Percentiles rank a stretch among this genome's conserved stretches.
Evolutionary conservation across 2,888 invertebrate species (phyloP).

Genomic region (Eristalis intricaria): DNA sequence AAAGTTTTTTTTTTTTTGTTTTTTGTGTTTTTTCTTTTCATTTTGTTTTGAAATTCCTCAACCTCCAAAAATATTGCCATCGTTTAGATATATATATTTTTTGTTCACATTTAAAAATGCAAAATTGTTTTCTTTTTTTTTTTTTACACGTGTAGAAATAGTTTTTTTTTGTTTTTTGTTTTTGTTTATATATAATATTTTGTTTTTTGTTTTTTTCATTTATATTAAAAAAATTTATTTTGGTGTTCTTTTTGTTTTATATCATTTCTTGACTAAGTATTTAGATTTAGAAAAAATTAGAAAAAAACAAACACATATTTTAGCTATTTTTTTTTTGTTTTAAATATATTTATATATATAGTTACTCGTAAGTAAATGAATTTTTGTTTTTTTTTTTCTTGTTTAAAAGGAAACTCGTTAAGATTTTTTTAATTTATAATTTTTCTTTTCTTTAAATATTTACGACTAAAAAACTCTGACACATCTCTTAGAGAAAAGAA

Average conservation of each 20-base stretch:
- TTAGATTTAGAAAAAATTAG: conserved; percentile 60
- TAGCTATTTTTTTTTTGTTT: conserved; percentile 48
- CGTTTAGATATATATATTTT: conserved; percentile 73
- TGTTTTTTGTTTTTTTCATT: conserved; percentile 30
- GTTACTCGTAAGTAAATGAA: conserved; percentile 16
- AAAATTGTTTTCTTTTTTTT: conserved; percentile 38
- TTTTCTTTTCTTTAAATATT: conserved; percentile 3
- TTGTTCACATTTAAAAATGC: conserved; percentile 63
- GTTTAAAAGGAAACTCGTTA: conserved; percentile 57
- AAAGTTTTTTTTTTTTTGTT: conserved; percentile 51
- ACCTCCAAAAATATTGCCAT: conserved; percentile 78
- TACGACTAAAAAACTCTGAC: conserved; percentile 38
- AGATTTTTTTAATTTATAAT: conserved; percentile 19
- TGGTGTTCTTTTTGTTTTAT: conserved; percentile 57
- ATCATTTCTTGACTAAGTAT: conserved; percentile 64
- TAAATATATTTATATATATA: conserved; percentile 21
- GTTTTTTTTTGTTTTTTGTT: conserved; percentile 41
- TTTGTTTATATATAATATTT: conserved; percentile 37
- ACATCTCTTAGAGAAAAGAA: conserved; percentile 43
- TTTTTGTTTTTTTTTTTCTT: background rate
- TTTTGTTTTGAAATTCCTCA: conserved; percentile 74
- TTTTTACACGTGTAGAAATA: conserved; percentile 59
- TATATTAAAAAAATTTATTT: conserved; percentile 60
- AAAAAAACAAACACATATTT: conserved; percentile 53
- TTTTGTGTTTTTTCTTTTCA: conserved; percentile 49